These are phyloP conservation scores for Hemitrygon akajei DNA, from an alignment of 2,797 vertebrate genomes.

Conservation along the genomic window DNA sequence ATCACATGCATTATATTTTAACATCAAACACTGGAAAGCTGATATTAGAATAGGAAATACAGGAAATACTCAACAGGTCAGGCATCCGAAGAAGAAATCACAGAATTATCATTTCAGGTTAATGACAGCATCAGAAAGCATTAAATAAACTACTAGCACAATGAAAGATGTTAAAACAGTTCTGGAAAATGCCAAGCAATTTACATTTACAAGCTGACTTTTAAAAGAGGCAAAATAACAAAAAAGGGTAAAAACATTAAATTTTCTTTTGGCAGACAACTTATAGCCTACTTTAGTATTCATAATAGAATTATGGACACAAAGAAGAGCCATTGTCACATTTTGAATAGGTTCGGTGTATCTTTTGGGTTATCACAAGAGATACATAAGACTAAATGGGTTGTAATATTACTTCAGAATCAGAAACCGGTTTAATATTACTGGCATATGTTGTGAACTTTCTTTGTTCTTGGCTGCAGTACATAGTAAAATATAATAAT, in stretches of 20 bases:
- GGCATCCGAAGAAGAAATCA: no score
- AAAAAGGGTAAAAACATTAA: no score
- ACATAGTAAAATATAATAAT: no score
- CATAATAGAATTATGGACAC: background rate
- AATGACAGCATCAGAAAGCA: no score
- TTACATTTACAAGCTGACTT: background rate
- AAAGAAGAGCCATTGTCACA: background rate
- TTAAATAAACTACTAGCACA: background rate
- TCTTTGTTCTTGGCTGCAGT: no score
- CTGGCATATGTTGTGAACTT: no score
- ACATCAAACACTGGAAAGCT: background rate
- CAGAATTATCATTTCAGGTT: no score
- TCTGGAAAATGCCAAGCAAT: no score
- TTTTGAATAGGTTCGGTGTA: background rate
- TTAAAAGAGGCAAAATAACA: background rate
- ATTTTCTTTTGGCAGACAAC: background rate
- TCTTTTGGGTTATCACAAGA: background rate
- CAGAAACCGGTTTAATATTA: no score
- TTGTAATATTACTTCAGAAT: background rate
- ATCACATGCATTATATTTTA: background rate
- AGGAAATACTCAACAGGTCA: no score
- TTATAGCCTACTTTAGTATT: no score
- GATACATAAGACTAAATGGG: background rate
- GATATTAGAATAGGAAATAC: no score
- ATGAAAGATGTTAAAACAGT: background rate